These are phyloP conservation scores for Misgurnus anguillicaudatus DNA, from an alignment of 2,113 vertebrate genomes.

Conservation along the genomic window DNA sequence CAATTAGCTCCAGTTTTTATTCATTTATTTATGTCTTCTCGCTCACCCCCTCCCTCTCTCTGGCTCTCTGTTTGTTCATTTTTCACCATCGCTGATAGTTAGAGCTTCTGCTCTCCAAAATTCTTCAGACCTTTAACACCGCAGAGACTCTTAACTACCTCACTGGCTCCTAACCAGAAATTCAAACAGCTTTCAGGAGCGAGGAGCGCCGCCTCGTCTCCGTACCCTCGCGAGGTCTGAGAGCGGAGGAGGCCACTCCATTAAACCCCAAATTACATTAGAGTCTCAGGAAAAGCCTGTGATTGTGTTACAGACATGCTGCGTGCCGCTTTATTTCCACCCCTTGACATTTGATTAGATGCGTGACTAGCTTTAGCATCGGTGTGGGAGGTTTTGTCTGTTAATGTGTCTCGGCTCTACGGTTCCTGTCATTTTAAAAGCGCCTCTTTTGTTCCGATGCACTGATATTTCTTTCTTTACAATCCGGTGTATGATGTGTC, in stretches of 20 bases:
- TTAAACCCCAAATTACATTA: conserved; percentile 51
- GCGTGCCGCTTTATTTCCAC: conserved; percentile 29
- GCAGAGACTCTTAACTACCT: conserved; percentile 48
- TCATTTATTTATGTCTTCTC: conserved; percentile 20
- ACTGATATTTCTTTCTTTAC: background rate
- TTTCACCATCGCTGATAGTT: conserved; percentile 49
- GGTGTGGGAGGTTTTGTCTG: conserved; percentile 19
- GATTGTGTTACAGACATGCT: conserved; percentile 46
- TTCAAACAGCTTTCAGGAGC: conserved; percentile 1
- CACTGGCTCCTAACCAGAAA: conserved; percentile 41
- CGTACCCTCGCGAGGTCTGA: background rate
- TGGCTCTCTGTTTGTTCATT: conserved; percentile 14
- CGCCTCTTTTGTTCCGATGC: background rate
- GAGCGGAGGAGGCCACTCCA: conserved; percentile 27
- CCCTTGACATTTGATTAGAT: conserved; percentile 50
- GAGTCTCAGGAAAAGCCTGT: conserved; percentile 21
- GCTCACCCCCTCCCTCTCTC: conserved; percentile 23
- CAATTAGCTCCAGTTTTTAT: conserved; percentile 47
- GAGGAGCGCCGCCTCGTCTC: background rate
- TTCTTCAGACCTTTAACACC: conserved; percentile 23
- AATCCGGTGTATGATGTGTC: background rate
- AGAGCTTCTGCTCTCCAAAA: conserved; percentile 51
- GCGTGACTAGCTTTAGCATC: background rate
- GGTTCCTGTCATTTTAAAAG: conserved; percentile 8
- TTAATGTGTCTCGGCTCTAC: conserved; percentile 10